These are phyloP conservation scores for Pseudoatta argentina DNA, from an alignment of 1,140 invertebrate genomes.

Conservation along the genomic window DNA sequence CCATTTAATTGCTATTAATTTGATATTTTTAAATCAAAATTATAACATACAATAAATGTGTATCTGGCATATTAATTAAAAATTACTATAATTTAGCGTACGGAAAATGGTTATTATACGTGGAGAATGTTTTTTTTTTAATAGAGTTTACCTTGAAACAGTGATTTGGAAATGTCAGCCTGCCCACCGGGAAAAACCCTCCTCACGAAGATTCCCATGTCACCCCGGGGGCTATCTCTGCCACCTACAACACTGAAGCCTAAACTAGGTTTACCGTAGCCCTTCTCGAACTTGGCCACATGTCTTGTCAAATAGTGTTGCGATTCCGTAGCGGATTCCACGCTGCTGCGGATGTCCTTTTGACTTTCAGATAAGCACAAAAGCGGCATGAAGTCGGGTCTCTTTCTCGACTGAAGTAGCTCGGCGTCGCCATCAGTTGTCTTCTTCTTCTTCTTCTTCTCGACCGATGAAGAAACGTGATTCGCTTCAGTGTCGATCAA, in stretches of 20 bases:
- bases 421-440: conserved; percentile 16
- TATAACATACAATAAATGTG: not conserved
- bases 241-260: conserved; percentile 93
- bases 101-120: not conserved
- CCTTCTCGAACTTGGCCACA: conserved; percentile 88
- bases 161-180: conserved; percentile 89
- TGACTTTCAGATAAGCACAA: conserved; percentile 74
- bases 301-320: conserved; percentile 86
- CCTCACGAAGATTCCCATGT: conserved; percentile 92
- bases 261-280: conserved; percentile 89
- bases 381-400: conserved; percentile 82
- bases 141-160: conserved; percentile 90
- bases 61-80: not conserved
- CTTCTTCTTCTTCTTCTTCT: conserved; percentile 42
- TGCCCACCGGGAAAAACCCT: conserved; percentile 91
- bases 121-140: not conserved
- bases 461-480: conserved; percentile 52
- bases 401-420: conserved; percentile 70
- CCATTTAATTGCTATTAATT: not conserved
- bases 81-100: too few species aligned
- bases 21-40: not conserved
- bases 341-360: conserved; percentile 66
- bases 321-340: conserved; percentile 84
- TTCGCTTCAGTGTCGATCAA: conserved; percentile 72
- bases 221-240: conserved; percentile 90